Base-by-base conservation (phyloP, 2,113 vertebrate species). In the Corapipo altera region DNA sequence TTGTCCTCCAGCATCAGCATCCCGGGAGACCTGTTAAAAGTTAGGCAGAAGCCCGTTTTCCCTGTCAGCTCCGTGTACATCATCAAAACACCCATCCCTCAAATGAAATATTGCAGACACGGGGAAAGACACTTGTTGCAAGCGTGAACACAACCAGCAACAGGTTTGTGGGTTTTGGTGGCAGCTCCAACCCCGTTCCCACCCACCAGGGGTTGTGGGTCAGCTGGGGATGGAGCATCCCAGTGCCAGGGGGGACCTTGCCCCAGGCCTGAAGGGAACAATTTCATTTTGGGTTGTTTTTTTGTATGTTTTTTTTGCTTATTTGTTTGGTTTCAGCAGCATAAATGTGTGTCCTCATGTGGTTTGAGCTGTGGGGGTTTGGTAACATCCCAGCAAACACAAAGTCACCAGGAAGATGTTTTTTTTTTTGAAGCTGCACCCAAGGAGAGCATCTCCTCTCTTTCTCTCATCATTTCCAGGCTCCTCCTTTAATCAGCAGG, bases 401-500 rank as follows among this genome's bases (percentile, higher is more conserved):
- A 9, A 89, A 91, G 96, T 20, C 8, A 6, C 85, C 20, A 33
- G 41, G 9, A 15, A 58, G 73, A n/a, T 59, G 81, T 16, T 51
- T 16, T 6, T 8, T 51, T 52, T 52, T 59, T 18, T 72, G 91
- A 76, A 89, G 69, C 87, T 61, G 79, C 59, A 69, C 85, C 72
- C 58, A 16, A 93, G 78, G 71, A 85, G 57, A 74, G 55, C 71
- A n/a, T 59, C 58, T 35, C 58, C 57, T 55, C 48, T 64, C 88
- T 78, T 4, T 41, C 91, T 90, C 59, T 90, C 39, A 12, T 73
- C 54, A 57, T 91, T 66, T 20, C 22, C 65, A 30, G 89, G 37
- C 27, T 93, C 78, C 73, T 57, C 88, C 75, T 51, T 81, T 96
- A 97, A 96, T 97, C 97, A 97, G 91, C 89, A 80, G 80, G 86